Conservation (phyloP, 2,888 invertebrate genomes). For the Brachynemurus nebulosus region DNA sequence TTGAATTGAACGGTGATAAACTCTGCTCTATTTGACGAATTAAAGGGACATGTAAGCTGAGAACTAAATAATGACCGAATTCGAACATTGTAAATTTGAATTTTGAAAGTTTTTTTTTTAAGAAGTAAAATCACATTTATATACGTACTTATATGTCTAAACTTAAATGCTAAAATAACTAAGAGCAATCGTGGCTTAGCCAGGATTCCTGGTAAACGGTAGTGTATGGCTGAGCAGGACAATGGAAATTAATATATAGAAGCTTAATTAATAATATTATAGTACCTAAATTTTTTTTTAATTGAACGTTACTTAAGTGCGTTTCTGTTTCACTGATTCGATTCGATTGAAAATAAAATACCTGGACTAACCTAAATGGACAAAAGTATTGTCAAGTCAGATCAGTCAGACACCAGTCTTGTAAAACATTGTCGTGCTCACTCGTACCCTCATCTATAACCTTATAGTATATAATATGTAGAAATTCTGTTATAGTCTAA, state of each 20-base stretch:
- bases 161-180: slow-evolving; percentile 14
- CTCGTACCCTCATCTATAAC: slow-evolving; percentile 24
- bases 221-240: slow-evolving; percentile 34
- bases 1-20: too few species aligned
- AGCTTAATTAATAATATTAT: too few species aligned
- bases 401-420: too few species aligned
- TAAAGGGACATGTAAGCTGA: too few species aligned
- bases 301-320: too few species aligned
- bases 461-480: slow-evolving; percentile 8
- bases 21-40: too few species aligned
- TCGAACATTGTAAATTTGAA: slow-evolving; percentile 2
- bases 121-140: slow-evolving; percentile 16
- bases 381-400: too few species aligned
- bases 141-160: slow-evolving; percentile 13
- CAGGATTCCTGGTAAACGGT: slow-evolving; percentile 3
- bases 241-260: slow-evolving; percentile 23
- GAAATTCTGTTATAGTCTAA: slow-evolving; percentile 9
- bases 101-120: slow-evolving; percentile 7
- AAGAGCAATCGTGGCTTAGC: slow-evolving; percentile 11
- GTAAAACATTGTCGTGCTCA: slow-evolving; percentile 35
- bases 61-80: too few species aligned
- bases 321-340: too few species aligned
- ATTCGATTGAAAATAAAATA: too few species aligned
- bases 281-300: too few species aligned
- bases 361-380: too few species aligned